Percentiles rank a stretch among this genome's conserved stretches.
Conservation (phyloP, 1,140 invertebrate genomes). For the Tetramorium parvispinum region DNA sequence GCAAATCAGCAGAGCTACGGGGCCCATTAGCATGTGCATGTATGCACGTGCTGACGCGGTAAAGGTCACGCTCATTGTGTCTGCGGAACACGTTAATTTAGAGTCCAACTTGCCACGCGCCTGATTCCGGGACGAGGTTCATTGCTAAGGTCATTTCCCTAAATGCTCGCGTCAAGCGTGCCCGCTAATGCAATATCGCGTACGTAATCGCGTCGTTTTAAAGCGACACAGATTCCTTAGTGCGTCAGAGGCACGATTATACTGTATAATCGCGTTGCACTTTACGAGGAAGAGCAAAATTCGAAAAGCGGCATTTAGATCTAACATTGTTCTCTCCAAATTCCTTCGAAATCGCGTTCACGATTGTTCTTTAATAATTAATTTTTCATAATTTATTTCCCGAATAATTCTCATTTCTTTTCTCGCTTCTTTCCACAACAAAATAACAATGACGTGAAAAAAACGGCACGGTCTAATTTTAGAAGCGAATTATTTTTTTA, state of each 20-base stretch:
- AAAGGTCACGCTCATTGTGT: constrained; percentile 75
- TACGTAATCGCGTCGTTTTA: constrained; percentile 33
- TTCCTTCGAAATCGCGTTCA: neutral
- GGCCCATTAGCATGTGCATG: constrained; percentile 17
- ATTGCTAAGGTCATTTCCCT: constrained; percentile 71
- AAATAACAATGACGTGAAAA: neutral
- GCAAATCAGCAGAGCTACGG: neutral
- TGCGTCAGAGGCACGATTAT: constrained; percentile 12
- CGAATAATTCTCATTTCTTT: neutral
- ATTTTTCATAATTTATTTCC: neutral
- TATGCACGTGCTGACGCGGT: constrained; percentile 4
- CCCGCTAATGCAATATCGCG: neutral
- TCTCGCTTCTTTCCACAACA: neutral
- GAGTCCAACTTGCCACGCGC: constrained; percentile 46
- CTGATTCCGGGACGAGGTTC: constrained; percentile 60
- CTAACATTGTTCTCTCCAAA: neutral
- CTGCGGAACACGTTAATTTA: constrained; percentile 76
- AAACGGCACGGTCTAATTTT: constrained; percentile 4
- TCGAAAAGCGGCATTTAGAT: neutral
- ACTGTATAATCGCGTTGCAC: neutral
- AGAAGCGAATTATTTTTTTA: neutral
- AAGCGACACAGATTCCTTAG: constrained; percentile 6
- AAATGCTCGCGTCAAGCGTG: constrained; percentile 19
- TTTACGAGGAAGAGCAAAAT: neutral
- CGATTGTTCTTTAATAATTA: neutral